Evolutionary conservation across 2,113 vertebrate species (phyloP).

Genomic region (Colistium nudipinnis): DNA sequence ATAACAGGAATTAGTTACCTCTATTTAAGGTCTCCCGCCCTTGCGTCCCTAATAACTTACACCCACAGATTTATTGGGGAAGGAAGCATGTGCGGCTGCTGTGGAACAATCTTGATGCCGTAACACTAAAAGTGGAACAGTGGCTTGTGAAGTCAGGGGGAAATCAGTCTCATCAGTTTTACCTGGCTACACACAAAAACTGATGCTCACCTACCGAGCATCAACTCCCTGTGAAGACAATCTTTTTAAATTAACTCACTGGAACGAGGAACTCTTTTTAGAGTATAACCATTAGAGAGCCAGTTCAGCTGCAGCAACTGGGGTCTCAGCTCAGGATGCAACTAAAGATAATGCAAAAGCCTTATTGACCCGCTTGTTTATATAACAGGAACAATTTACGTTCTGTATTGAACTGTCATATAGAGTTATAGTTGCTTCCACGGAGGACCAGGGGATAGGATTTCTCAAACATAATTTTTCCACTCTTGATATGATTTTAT

Average conservation of each 20-base stretch:
- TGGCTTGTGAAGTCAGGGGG: slow-evolving; percentile 65
- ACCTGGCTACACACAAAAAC: slow-evolving; percentile 56
- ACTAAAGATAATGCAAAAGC: slow-evolving; percentile 12
- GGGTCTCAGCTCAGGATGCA: slow-evolving; percentile 21
- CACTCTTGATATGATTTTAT: too few relatives aligned
- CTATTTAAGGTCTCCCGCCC: slow-evolving; percentile 64
- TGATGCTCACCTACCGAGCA: slow-evolving; percentile 47
- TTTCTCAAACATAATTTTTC: slow-evolving; percentile 15
- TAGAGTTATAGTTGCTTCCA: background rate
- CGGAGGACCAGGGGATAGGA: background rate
- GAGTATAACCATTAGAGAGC: slow-evolving; percentile 25
- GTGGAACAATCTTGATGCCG: slow-evolving; percentile 32
- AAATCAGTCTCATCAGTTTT: slow-evolving; percentile 61
- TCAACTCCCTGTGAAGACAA: slow-evolving; percentile 54
- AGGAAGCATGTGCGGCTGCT: slow-evolving; percentile 42
- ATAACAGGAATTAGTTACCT: slow-evolving; percentile 67
- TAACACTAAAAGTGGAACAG: slow-evolving; percentile 52
- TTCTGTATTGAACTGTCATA: background rate
- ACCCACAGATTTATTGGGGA: slow-evolving; percentile 64
- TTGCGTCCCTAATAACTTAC: slow-evolving; percentile 51
- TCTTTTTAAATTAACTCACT: slow-evolving; percentile 35
- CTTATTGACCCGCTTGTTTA: slow-evolving; percentile 10
- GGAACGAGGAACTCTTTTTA: slow-evolving; percentile 40
- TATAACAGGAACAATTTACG: slow-evolving; percentile 1
- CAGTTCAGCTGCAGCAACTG: slow-evolving; percentile 15